A percentile compares a stretch with the other conserved stretches of the same genome.
phyloP scores from a whole-genome alignment of 1,140 invertebrate species.

The Aporrectodea caliginosa region DNA sequence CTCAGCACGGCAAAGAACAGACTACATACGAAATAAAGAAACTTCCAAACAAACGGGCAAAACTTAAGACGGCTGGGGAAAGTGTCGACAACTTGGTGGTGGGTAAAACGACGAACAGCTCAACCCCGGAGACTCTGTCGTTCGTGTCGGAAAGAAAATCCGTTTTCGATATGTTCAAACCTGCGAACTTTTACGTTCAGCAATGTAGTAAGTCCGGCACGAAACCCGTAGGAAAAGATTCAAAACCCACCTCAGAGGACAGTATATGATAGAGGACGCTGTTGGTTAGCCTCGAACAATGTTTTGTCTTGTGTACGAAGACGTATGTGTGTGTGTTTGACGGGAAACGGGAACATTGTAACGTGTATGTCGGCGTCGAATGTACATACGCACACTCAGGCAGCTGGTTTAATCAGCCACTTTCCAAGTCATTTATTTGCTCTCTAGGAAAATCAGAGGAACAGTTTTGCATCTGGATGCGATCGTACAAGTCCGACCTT shows the following conservation, averaged over 20 bases:
- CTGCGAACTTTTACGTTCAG: background rate
- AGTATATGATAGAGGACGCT: too few species aligned
- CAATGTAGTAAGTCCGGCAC: background rate
- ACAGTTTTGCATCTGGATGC: too few species aligned
- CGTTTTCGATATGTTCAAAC: background rate
- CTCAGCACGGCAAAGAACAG: background rate
- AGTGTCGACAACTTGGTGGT: background rate
- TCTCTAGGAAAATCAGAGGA: too few species aligned
- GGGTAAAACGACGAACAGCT: background rate
- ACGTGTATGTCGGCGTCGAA: too few species aligned
- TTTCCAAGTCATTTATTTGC: too few species aligned
- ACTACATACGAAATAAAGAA: background rate
- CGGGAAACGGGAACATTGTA: too few species aligned
- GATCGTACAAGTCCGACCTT: too few species aligned
- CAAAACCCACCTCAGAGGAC: background rate
- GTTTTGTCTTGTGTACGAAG: too few species aligned
- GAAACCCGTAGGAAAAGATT: background rate
- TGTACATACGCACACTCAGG: too few species aligned
- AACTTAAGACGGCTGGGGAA: background rate
- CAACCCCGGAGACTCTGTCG: background rate
- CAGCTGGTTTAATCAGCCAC: too few species aligned
- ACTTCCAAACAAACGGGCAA: background rate
- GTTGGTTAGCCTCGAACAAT: too few species aligned
- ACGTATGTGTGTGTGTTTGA: too few species aligned
- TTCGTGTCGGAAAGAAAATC: background rate